These are phyloP conservation scores for Drosophila acutilabella DNA, from an alignment of 2,888 invertebrate species.

Conservation along the genomic window DNA sequence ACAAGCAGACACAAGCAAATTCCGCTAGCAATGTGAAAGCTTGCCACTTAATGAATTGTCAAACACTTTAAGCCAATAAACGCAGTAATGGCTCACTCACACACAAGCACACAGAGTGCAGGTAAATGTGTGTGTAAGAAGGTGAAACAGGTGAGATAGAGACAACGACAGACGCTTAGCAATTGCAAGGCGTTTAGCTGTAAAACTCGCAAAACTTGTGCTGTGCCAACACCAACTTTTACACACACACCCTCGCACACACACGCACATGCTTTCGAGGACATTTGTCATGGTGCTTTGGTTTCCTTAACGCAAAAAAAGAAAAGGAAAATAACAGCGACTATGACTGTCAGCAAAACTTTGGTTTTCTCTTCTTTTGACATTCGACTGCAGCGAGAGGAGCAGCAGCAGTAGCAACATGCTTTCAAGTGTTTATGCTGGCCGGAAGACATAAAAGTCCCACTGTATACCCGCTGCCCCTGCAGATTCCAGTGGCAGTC, in stretches of 20 bases:
- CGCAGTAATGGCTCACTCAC: conserved; percentile 61
- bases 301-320: conserved; percentile 17
- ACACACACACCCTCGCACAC: conserved; percentile 40
- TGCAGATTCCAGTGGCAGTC: conserved; percentile 19
- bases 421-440: conserved; percentile 80
- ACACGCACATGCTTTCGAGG: conserved; percentile 43
- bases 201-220: conserved; percentile 73
- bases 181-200: conserved; percentile 79
- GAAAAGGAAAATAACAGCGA: not conserved
- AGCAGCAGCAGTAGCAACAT: conserved; percentile 40
- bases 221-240: conserved; percentile 69
- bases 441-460: conserved; percentile 81
- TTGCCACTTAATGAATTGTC: conserved; percentile 75
- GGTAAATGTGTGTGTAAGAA: conserved; percentile 9
- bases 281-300: conserved; percentile 71
- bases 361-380: conserved; percentile 59
- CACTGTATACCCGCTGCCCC: conserved; percentile 36
- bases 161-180: conserved; percentile 58
- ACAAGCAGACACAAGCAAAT: conserved; percentile 37
- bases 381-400: conserved; percentile 42
- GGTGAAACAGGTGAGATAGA: conserved; percentile 39
- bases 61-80: conserved; percentile 81
- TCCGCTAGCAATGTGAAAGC: conserved; percentile 39
- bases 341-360: conserved; percentile 76
- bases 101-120: conserved; percentile 1